Percentiles rank a stretch among this genome's conserved stretches.
These are phyloP conservation scores for Dioctria rufipes DNA, from an alignment of 2,888 invertebrate genomes.

Conservation along the genomic window DNA sequence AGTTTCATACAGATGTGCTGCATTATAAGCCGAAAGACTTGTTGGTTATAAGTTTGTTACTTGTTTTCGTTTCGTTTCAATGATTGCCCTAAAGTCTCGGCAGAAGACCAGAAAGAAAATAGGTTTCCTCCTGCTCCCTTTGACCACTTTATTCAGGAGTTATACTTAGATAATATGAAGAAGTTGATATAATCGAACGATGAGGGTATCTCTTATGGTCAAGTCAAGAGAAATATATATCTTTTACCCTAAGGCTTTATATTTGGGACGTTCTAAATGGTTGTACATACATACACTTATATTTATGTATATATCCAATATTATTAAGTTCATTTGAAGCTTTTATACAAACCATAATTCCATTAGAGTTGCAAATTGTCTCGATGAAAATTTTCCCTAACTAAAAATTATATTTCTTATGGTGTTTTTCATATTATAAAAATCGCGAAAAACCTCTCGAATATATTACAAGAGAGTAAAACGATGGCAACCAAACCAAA, in stretches of 20 bases:
- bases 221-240: not conserved
- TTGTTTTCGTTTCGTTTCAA: not conserved
- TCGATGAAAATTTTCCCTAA: conserved; percentile 6
- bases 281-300: too few species aligned
- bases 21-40: not conserved
- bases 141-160: not conserved
- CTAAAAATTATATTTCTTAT: conserved; percentile 5
- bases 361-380: not conserved
- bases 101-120: not conserved
- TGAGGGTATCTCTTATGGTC: not conserved
- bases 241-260: not conserved
- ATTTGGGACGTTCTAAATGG: too few species aligned
- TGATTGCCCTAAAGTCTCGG: conserved; percentile 1
- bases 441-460: too few species aligned
- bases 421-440: not conserved
- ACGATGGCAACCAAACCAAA: too few species aligned
- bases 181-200: not conserved
- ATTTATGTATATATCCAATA: too few species aligned
- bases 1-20: not conserved
- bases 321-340: too few species aligned
- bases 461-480: too few species aligned
- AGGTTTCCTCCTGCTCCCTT: not conserved
- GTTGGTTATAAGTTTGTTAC: not conserved
- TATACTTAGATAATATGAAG: too few species aligned
- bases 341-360: too few species aligned